Evolutionary conservation across 2,113 vertebrate genomes (phyloP).

Genomic region (Semicossyphus pulcher): DNA sequence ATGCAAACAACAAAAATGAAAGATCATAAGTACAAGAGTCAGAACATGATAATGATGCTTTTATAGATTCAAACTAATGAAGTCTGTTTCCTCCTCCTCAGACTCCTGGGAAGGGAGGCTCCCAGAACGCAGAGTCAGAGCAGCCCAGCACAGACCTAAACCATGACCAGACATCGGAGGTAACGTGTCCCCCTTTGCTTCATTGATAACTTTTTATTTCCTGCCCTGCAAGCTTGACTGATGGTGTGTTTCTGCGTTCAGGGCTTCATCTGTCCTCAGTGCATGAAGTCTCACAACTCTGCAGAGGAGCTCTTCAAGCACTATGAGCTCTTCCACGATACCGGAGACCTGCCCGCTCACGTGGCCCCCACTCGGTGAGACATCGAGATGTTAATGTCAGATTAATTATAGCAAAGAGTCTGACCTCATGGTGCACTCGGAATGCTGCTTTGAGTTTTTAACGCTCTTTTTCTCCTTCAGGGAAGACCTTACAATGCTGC

Average conservation of each 20-base stretch:
- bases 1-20: no score
- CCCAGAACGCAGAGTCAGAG: conserved; percentile 94
- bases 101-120: conserved; percentile 96
- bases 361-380: conserved; percentile 88
- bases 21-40: background rate
- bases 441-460: background rate
- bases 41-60: background rate
- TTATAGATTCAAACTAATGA: background rate
- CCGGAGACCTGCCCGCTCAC: conserved; percentile 88
- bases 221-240: background rate
- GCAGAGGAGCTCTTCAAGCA: conserved; percentile 98
- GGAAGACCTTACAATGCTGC: conserved; percentile 91
- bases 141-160: conserved; percentile 91
- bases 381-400: background rate
- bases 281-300: conserved; percentile 98
- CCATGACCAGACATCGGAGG: conserved; percentile 95
- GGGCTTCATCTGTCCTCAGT: conserved; percentile 99
- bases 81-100: conserved; percentile 68
- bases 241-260: conserved; percentile 66
- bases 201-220: background rate
- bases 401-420: background rate
- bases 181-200: conserved; percentile 62
- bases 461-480: conserved; percentile 73
- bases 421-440: background rate
- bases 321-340: conserved; percentile 95